Evolutionary conservation across 1,140 invertebrate species (phyloP), one percentile per base, ranked within the genome.

Genomic region (Cydia splendana): DNA sequence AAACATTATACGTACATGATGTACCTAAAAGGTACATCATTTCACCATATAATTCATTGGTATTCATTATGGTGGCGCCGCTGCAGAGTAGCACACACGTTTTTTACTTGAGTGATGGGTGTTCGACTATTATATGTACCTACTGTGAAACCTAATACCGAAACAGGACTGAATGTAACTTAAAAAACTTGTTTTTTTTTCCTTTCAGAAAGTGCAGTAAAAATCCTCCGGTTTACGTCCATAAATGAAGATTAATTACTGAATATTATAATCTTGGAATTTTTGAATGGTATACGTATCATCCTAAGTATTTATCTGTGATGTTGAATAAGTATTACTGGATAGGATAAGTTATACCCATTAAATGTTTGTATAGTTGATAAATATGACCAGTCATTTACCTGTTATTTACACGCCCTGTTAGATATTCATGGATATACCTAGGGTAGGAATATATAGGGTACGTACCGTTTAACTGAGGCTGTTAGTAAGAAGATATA

Each of bases 131-230:
- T 42, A 42, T 6, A 34, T 5, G 34, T 42, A 42, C 24, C 24
- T 24, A 24, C 38, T 42, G 7, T 48, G 45, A 15, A 48, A 48
- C 45, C 12, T 48, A 48, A 48, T 24, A 48, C 45, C 12, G 9
- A 48, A 15, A 48, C 45, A 48, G 9, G 42, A 45, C 42, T 45
- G 9, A 45, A 45, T 45, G 12, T 45, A 45, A 45, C 7, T 12
- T 12, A 12, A 45, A 24, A 45, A 45, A 12, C 10, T 7, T 38
- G 34, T 30, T 38, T 69, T 81, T 76, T 79, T 80, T 84, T 84
- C 84, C 65, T 91, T 91, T 78, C 87, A 90, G 89, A 90, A 91
- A 81, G 90, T 91, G 84, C 90, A 91, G 85, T 90, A 65, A 77
- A 77, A 67, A 73, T 15, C 65, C 6, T 51, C 12, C 2, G 65